Evolutionary conservation across 2,888 invertebrate genomes (phyloP), one percentile per base, ranked within the genome.

Genomic region (Xiphydria camelus): DNA sequence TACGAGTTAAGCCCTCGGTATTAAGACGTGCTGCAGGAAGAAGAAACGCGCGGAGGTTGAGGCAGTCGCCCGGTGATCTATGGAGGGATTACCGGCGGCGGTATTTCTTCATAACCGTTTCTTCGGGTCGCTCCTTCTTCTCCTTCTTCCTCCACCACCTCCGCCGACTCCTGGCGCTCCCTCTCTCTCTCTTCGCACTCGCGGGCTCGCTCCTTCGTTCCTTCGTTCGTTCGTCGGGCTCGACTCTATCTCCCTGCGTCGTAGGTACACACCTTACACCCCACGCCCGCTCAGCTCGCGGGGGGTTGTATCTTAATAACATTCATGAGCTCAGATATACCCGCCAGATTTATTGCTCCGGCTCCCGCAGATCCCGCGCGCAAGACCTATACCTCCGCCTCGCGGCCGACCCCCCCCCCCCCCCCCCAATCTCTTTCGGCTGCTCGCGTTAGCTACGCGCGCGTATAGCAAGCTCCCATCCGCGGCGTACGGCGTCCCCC

Each of bases 321-420:
- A 75, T 75, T 75, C 75, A 75, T 75, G 75, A 75, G 75, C 74
- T 75, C 71, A 74, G 75, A 75, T 75, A 75, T 75, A 75, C 75
- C 68, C 65, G 62, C 57, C 64, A 75, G 73, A 75, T 75, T 75
- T 75, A 75, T 75, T 74, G 70, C 75, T 62, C 52, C 63, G 59
- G 68, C 69, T 66, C 66, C 70, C 64, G 64, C 59, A 64, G 57
- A 64, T 61, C 56, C 61, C 41, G 51, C 55, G 51, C n/a, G n/a
- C n/a, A 61, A 56, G 53, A 55, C 32, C 34, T 18, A 34, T n/a
- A 17, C 5, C 34, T 14, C 10, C 34, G 10, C 6, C 57, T 56
- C n/a, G n/a, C n/a, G n/a, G n/a, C 57, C 53, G 41, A 47, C 53
- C 33, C 20, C 43, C 38, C 20, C 35, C 26, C 26, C 17, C 44